Evolutionary conservation across 2,888 invertebrate genomes (phyloP), one percentile per base, ranked within the genome.

Genomic region (Allygus modestus): DNA sequence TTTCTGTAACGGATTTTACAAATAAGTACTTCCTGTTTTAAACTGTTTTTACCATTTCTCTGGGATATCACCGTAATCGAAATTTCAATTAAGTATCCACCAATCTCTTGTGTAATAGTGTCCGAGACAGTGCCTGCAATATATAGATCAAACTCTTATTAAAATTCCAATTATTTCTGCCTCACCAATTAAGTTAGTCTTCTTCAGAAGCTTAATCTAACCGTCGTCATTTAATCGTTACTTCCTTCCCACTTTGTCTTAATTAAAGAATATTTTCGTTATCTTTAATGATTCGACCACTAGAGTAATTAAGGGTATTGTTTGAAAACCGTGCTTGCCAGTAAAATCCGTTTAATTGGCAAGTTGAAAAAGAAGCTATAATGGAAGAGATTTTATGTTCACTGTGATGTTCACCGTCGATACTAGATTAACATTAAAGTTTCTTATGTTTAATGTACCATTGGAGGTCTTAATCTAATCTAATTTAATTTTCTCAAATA

Each of bases 181-280:
- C 65, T 28, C 65, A 65, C 65, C 65, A 65, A 65, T 65, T 65
- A 65, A 65, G 65, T 65, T 65, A 65, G 28, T 26, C 65, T 23
- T 23, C 58, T 65, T 31, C 65, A 28, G 65, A 65, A 65, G 65
- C 65, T 65, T 65, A 65, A 65, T 28, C 65, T 65, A 65, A 28
- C 65, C 31, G 31, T 28, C 28, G 65, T 58, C 51, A 12, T 58
- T 58, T 58, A 20, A 58, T 58, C 65, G 65, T 65, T 65, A 31
- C 65, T 65, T 65, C 31, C 65, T 28, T 15, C 20, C 71, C 41
- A 37, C 71, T 71, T 71, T 71, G 71, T 71, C 71, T 71, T 71
- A 71, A 71, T 71, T 71, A 71, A 71, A 41, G 71, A 71, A 37
- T 71, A 37, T 71, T 71, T 71, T 37, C 41, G 28, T 71, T 71